Conservation (phyloP, 2,113 vertebrate species). For the Pavo muticus region DNA sequence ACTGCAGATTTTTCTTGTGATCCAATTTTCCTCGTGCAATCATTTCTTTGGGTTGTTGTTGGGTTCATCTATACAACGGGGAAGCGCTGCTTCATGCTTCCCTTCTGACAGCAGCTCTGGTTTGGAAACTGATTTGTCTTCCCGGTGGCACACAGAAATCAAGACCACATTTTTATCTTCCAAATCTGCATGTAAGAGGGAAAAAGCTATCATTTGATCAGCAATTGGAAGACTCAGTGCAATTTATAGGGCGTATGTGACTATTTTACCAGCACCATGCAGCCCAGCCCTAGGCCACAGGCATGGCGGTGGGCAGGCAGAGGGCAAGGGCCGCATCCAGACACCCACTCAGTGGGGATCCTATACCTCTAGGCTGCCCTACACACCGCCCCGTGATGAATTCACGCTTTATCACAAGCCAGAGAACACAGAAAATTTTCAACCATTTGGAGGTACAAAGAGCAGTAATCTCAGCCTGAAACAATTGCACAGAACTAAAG, state of each 20-base stretch:
- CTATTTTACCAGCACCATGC: background rate
- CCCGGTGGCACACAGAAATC: background rate
- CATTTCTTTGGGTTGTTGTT: background rate
- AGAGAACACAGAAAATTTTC: constrained; percentile 23
- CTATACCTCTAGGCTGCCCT: background rate
- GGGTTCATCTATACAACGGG: background rate
- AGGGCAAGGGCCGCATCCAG: background rate
- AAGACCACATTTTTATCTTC: background rate
- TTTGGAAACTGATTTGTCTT: background rate
- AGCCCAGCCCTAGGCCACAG: accelerated
- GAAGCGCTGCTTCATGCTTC: background rate
- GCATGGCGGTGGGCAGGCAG: background rate
- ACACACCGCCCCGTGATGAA: background rate
- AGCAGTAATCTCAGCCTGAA: constrained; percentile 41
- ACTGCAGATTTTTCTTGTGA: constrained; percentile 38
- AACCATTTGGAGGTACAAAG: background rate
- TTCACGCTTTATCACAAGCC: background rate
- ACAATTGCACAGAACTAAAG: constrained; percentile 65
- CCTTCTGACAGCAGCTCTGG: background rate
- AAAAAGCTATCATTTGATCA: background rate
- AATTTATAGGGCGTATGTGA: background rate
- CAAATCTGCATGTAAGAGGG: background rate
- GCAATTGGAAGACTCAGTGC: background rate
- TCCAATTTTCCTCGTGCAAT: background rate
- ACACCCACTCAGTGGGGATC: background rate